A percentile compares a stretch with the other conserved stretches of the same genome.
Conservation (phyloP, 2,113 vertebrate genomes). For the Erpornis zantholeuca region DNA sequence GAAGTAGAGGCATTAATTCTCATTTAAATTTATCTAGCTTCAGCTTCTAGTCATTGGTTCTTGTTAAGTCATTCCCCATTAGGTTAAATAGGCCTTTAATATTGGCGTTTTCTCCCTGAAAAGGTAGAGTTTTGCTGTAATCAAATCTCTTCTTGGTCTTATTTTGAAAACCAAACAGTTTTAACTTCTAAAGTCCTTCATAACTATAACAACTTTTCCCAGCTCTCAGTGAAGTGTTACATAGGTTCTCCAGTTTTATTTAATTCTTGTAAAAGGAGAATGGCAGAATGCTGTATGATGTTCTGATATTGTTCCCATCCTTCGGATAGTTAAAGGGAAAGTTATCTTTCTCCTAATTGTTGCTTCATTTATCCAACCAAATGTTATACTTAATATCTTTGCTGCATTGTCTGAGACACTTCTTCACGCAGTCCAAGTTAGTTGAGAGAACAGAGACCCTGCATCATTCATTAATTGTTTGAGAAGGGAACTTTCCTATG, state of each 20-base stretch:
- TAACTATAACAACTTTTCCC: background rate
- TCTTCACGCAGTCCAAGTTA: background rate
- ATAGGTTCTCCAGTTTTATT: background rate
- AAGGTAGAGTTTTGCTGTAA: background rate
- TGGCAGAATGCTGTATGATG: background rate
- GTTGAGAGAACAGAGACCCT: constrained; percentile 2
- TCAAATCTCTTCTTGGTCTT: background rate
- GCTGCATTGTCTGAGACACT: background rate
- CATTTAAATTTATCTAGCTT: constrained; percentile 45
- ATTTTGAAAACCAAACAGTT: background rate
- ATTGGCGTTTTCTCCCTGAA: background rate
- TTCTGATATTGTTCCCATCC: background rate
- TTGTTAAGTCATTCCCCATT: constrained; percentile 35
- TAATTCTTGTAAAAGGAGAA: background rate
- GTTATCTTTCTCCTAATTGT: background rate
- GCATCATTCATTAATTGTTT: background rate
- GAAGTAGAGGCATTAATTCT: constrained; percentile 57
- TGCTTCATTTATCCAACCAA: background rate
- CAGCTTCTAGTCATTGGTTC: constrained; percentile 34
- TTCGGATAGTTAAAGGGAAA: background rate
- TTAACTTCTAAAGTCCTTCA: background rate
- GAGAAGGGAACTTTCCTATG: background rate
- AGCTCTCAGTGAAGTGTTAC: background rate
- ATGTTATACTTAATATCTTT: background rate
- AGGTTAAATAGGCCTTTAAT: constrained; percentile 24